Percentiles rank a stretch among this genome's conserved stretches.
These are phyloP conservation scores for Papilio elwesi DNA, from an alignment of 2,888 invertebrate species.

Conservation along the genomic window DNA sequence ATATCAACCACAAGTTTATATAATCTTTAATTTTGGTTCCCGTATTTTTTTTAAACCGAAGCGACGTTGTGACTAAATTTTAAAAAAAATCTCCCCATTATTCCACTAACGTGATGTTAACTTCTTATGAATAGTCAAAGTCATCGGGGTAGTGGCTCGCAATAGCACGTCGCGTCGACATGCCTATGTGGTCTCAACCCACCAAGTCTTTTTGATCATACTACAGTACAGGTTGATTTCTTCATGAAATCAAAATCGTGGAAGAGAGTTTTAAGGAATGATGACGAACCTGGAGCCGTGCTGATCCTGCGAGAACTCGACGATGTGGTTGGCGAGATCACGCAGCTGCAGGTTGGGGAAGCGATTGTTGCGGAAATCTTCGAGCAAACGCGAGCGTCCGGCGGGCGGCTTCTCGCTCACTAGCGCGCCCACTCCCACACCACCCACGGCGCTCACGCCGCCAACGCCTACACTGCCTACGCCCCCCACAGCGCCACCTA, in stretches of 20 bases:
- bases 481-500: conserved; percentile 66
- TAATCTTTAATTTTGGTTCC: no score
- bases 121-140: no score
- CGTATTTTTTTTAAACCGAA: no score
- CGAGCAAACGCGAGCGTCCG: conserved; percentile 94
- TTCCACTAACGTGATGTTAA: no score
- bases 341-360: conserved; percentile 95
- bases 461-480: conserved; percentile 55
- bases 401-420: conserved; percentile 82
- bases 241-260: not conserved
- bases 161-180: no score
- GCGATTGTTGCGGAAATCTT: conserved; percentile 97
- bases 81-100: no score
- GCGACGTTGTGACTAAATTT: no score
- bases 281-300: conserved; percentile 92
- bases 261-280: not conserved
- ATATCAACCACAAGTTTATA: no score
- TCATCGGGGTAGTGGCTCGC: no score
- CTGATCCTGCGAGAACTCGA: conserved; percentile 99
- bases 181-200: no score
- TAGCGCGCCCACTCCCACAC: conserved; percentile 62
- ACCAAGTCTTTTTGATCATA: no score
- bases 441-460: conserved; percentile 53
- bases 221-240: no score
- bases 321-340: conserved; percentile 98